Conservation (phyloP, 1,140 invertebrate genomes). For the Trachymyrmex cornetzi region DNA sequence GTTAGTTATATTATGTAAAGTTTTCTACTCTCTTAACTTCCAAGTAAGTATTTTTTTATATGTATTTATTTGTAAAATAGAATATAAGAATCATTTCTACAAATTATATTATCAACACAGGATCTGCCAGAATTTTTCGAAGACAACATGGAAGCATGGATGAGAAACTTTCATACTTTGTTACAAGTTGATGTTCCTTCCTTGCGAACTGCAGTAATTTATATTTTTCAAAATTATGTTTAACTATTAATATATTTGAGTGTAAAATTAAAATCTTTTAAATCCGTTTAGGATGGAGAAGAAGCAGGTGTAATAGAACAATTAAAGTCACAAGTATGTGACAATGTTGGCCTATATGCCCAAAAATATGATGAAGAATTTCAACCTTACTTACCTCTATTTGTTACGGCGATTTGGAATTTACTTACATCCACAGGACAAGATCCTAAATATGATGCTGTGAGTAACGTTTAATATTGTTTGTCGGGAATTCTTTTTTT, state of each 20-base stretch:
- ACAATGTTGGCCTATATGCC: conserved; percentile 97
- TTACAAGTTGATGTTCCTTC: conserved; percentile 92
- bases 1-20: conserved; percentile 96
- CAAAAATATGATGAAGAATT: conserved; percentile 99
- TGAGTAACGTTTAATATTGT: conserved; percentile 78
- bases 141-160: conserved; percentile 98
- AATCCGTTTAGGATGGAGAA: conserved; percentile 91
- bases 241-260: conserved; percentile 20
- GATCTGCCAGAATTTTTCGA: conserved; percentile 99
- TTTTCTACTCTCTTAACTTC: conserved; percentile 98
- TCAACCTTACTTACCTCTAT: conserved; percentile 93
- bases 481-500: background rate
- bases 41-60: conserved; percentile 88
- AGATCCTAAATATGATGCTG: conserved; percentile 96
- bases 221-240: conserved; percentile 23
- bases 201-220: conserved; percentile 89
- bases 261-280: conserved; percentile 27
- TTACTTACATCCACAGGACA: conserved; percentile 94
- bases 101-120: conserved; percentile 80
- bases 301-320: conserved; percentile 96
- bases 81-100: conserved; percentile 32
- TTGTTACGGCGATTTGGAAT: conserved; percentile 97
- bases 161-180: conserved; percentile 95
- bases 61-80: conserved; percentile 6
- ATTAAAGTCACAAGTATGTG: conserved; percentile 97